Evolutionary conservation across 2,113 vertebrate species (phyloP).

Genomic region (Calyptommatus sinebrachiatus): DNA sequence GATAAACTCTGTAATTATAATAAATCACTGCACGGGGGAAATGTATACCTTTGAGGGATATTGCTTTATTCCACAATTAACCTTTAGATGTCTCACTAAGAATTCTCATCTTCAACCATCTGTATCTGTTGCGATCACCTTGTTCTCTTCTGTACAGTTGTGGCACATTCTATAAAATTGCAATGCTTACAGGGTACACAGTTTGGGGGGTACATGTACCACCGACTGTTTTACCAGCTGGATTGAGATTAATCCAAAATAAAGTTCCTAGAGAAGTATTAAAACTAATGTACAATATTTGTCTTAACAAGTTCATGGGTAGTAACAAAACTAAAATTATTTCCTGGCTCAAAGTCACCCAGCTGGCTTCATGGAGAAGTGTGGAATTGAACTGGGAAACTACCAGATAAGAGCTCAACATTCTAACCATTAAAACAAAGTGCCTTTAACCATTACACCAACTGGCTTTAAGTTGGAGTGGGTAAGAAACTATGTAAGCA

Average conservation of each 20-base stretch:
- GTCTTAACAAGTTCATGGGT: neutral
- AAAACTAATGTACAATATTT: neutral
- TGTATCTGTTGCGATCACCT: neutral
- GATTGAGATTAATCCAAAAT: neutral
- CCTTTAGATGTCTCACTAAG: conserved; percentile 56
- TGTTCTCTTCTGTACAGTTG: conserved; percentile 6
- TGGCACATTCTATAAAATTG: neutral
- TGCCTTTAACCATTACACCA: too few species aligned
- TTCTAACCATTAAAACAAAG: too few species aligned
- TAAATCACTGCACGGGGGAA: conserved; percentile 58
- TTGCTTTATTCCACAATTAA: conserved; percentile 64
- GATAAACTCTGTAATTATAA: conserved; percentile 72
- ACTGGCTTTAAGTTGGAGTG: too few species aligned
- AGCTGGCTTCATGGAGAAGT: too few species aligned
- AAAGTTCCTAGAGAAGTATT: neutral
- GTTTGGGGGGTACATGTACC: neutral
- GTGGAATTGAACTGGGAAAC: too few species aligned
- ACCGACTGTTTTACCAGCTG: neutral
- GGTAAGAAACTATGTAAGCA: too few species aligned
- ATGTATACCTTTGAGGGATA: conserved; percentile 59
- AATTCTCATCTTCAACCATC: conserved; percentile 23
- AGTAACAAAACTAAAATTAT: neutral
- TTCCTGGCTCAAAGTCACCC: too few species aligned
- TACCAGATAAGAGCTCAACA: too few species aligned
- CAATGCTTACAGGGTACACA: conserved; percentile 6